Evolutionary conservation across 2,113 vertebrate species (phyloP), one percentile per base, ranked within the genome.

Genomic region (Plestiodon gilberti): DNA sequence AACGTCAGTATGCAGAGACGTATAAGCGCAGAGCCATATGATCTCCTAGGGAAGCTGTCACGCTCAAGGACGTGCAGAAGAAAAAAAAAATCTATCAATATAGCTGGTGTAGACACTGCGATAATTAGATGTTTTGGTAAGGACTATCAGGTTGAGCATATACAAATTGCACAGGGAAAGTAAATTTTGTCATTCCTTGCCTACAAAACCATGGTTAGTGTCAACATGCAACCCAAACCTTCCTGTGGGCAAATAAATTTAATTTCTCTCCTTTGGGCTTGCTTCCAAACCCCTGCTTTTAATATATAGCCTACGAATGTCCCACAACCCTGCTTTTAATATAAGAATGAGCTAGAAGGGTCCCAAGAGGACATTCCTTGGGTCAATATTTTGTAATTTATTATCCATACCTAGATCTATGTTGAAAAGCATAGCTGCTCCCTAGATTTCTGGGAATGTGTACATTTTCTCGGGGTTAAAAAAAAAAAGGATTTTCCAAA

Each of bases 221-320:
- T 95, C 94, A 95, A 94, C 92, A 93, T 89, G 93, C 91, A 94
- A 95, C 88, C 94, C 94, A 93, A 94, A 93, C 81, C 91, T 94
- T 92, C 92, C 91, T 93, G 93, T 92, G 93, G 93, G 94, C 89
- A 92, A 95, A 95, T 95, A 93, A 94, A 94, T 87, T 87, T 88
- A 93, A 93, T 95, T 94, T 94, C 92, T 93, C 87, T 94, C 78
- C 91, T 90, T 93, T 81, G 81, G 92, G 95, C 90, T 89, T 75
- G 30, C 73, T 86, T 93, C 92, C 93, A 95, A 90, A 94, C 40
- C 88, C 35, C 91, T 95, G 94, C 3, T 93, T 95, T 95, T 93
- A 94, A 95, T 95, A 95, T 90, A 67, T 81, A 70, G 84, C 87
- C 89, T 88, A 92, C 90, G 93, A 93, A 92, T 64, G 88, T 90